Base-by-base conservation (phyloP, 2,113 vertebrate genomes). In the Microcebus griseorufus region DNA sequence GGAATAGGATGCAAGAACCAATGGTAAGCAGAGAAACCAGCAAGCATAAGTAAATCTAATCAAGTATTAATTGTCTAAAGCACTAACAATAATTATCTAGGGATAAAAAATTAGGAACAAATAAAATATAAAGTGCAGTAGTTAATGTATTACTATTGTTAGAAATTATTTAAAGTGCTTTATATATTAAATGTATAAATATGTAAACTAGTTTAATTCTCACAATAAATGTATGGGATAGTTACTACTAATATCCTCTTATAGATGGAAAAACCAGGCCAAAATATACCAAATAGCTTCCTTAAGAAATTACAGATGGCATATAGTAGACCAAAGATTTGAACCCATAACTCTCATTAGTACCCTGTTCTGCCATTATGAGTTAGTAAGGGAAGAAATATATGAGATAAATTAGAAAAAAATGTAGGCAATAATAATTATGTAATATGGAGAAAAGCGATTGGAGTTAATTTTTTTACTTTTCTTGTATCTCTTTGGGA, bases 21-120 rank as follows among this genome's bases (percentile, higher is more conserved):
- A 64, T 78, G 29, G 22, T 90, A 93, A 95, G 60, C 53, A 93
- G 80, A 90, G 73, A 84, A 97, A 98, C 90, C 78, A 94, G 78
- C 65, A 94, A 92, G 84, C 79, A 90, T 89, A 76, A 97, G 90
- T 88, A 94, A 96, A 97, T 90, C 58, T 90, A 95, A 97, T 85
- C 93, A 98, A 94, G 70, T 29, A 88, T 67, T 88, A 97, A 90
- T 93, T 95, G 9, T 81, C 6, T 25, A 84, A 95, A 78, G 92
- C 53, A 65, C 34, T 92, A 89, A 90, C 76, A 94, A 75, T 89
- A 73, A 96, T 88, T 85, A 39, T 4, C 14, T 72, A 84, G 34
- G 29, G 14, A 91, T 73, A 70, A 90, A 88, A 94, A 29, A 39
- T 58, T 89, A 88, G 9, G n/a, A 88, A 27, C n/a, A 93, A 95